Evolutionary conservation across 2,797 vertebrate genomes (phyloP).

Genomic region (Poecilia wingei): DNA sequence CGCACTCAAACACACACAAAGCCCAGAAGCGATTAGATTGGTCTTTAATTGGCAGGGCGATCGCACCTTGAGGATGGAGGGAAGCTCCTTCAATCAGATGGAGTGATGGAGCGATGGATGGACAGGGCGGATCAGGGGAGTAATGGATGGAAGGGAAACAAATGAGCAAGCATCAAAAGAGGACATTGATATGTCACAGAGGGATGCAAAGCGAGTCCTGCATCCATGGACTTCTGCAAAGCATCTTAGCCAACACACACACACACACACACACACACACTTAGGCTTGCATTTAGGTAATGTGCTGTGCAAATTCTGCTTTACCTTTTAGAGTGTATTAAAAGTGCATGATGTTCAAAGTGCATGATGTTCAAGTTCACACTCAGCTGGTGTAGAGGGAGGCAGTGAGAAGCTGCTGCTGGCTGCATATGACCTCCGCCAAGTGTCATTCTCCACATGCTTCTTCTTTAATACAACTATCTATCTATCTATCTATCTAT

Average conservation of each 20-base stretch:
- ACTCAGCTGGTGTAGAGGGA: slow-evolving; percentile 40
- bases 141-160: slow-evolving; percentile 62
- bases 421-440: slow-evolving; percentile 64
- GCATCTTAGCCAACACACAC: background rate
- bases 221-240: slow-evolving; percentile 24
- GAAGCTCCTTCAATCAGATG: slow-evolving; percentile 79
- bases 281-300: slow-evolving; percentile 64
- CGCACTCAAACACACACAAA: slow-evolving; percentile 72
- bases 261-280: slow-evolving; percentile 32
- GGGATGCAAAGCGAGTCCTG: slow-evolving; percentile 36
- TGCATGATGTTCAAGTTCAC: slow-evolving; percentile 54
- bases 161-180: slow-evolving; percentile 62
- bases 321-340: slow-evolving; percentile 74
- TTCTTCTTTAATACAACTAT: background rate
- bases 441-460: slow-evolving; percentile 84
- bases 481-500: background rate
- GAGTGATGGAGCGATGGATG: slow-evolving; percentile 70
- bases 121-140: slow-evolving; percentile 44
- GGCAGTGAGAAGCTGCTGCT: slow-evolving; percentile 40
- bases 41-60: slow-evolving; percentile 93
- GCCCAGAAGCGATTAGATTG: slow-evolving; percentile 95
- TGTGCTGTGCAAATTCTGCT: slow-evolving; percentile 62
- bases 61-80: slow-evolving; percentile 79
- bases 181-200: slow-evolving; percentile 56
- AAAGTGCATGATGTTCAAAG: slow-evolving; percentile 62